phyloP scores from a whole-genome alignment of 2,113 vertebrate genomes.

The Enhydra lutris region DNA sequence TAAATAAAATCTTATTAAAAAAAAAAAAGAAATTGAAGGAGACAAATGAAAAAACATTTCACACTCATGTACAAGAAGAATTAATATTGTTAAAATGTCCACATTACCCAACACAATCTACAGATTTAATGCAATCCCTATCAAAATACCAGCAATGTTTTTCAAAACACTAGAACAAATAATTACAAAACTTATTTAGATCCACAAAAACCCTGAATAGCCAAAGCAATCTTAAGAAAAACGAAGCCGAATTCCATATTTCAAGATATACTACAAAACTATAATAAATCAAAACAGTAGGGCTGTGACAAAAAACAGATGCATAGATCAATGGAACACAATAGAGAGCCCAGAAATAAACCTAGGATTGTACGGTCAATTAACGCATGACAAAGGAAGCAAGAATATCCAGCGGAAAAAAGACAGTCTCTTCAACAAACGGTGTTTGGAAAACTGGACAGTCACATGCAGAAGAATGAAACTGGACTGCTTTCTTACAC shows the following conservation, averaged over 20 bases:
- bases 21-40: background rate
- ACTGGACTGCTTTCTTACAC: too few relatives aligned
- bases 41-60: background rate
- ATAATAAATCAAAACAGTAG: background rate
- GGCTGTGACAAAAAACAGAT: background rate
- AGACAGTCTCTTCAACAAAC: background rate
- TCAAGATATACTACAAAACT: background rate
- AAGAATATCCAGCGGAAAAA: background rate
- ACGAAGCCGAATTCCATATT: background rate
- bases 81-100: background rate
- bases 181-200: background rate
- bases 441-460: background rate
- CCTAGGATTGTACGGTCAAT: background rate
- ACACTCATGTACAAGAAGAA: background rate
- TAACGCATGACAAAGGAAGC: background rate
- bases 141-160: background rate
- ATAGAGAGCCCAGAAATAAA: background rate
- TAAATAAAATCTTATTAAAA: background rate
- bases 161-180: background rate
- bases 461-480: too few relatives aligned
- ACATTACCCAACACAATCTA: background rate
- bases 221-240: background rate
- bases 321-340: background rate
- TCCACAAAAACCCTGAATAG: background rate
- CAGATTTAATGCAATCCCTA: background rate